Evolutionary conservation across 2,888 invertebrate genomes (phyloP).

Genomic region (Conops quadrifasciatus): DNA sequence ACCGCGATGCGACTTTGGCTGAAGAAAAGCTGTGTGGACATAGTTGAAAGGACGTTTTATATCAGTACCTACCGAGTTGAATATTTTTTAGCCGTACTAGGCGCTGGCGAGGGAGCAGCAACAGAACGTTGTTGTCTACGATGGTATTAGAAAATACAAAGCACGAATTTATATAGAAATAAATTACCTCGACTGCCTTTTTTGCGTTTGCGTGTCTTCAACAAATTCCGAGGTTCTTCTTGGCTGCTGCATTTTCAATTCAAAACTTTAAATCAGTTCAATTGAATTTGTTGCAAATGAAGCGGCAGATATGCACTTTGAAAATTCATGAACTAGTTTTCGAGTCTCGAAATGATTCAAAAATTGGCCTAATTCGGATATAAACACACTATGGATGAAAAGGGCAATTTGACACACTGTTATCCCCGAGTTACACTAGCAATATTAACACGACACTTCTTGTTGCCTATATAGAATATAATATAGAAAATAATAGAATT

Average conservation of each 20-base stretch:
- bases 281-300: not conserved
- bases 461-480: no score
- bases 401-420: not conserved
- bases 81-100: conserved; percentile 43
- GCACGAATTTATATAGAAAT: conserved; percentile 19
- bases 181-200: conserved; percentile 51
- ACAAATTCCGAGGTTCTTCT: conserved; percentile 58
- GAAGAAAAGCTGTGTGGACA: not conserved
- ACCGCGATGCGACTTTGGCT: conserved; percentile 52
- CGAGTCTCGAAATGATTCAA: conserved; percentile 1
- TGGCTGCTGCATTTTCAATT: conserved; percentile 52
- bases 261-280: not conserved
- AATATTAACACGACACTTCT: no score
- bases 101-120: conserved; percentile 19
- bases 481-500: no score
- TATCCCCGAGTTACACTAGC: no score
- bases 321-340: not conserved
- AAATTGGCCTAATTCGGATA: no score
- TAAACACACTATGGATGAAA: not conserved
- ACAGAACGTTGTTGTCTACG: conserved; percentile 16
- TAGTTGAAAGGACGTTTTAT: not conserved
- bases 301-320: no score
- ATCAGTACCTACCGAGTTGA: conserved; percentile 30
- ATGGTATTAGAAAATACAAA: not conserved
- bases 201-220: conserved; percentile 48